Evolutionary conservation across 92 coral and sea anemone species (phyloP), one percentile per base, ranked within the genome.

Genomic region (Porites cylindrica): DNA sequence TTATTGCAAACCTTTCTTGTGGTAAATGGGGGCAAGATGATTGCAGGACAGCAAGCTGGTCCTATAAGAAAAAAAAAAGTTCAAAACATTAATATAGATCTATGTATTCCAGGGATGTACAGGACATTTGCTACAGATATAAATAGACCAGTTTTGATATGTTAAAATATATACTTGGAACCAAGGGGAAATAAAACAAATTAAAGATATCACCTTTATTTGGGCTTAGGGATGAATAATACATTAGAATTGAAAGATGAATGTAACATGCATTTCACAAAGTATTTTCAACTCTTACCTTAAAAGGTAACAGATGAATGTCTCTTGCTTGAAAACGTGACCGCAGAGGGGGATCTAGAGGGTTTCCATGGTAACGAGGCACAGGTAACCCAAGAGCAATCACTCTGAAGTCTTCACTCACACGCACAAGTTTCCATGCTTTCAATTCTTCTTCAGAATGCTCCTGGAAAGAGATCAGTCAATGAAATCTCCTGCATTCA

Each of bases 361-460:
- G 99, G 76, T 97, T 97, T 20, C 99, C 99, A 88, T 93, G 99
- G 94, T 97, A 97, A 64, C 97, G 99, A 81, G 99, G 99, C 67
- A 97, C 99, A 51, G 99, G 99, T 17, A 97, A 84, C 77, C 99
- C 99, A 52, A 97, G 92, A 20, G 99, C 99, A 80, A 97, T 92
- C 23, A 97, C 99, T 74, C 98, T 91, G 69, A 97, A 97, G 86
- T 95, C 96, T 81, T 97, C 98, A 93, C 96, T 97, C 61, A 97
- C 99, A 65, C 99, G 91, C 82, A 95, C 96, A 75, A 97, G 86
- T 65, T 95, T 97, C 97, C 96, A 89, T 13, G 96, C 91, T 80
- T 95, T 94, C 54, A 97, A 78, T 76, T 97, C 99, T 65, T 97
- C 98, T 62, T 92, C 93, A 62, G 96, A 89, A 92, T 97, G 98